Base-by-base conservation (phyloP, 2,113 vertebrate genomes). In the Anarhynchus alexandrinus region DNA sequence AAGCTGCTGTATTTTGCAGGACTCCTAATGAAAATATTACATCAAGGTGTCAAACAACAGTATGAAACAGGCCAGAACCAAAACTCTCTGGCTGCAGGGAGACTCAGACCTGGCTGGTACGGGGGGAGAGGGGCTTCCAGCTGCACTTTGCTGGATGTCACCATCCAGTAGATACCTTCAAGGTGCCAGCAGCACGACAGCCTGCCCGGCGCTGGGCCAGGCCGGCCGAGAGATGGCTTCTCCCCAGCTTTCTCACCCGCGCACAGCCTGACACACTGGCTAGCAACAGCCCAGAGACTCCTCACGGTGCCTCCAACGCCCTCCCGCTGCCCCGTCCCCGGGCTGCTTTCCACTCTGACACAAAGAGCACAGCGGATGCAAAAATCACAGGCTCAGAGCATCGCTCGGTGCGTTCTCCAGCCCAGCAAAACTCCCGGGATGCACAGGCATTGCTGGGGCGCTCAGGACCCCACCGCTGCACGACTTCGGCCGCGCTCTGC, bases 391-490 rank as follows among this genome's bases (percentile, higher is more conserved):
- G 67, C 77, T 49, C 59, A 36, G 34, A 45, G 40, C 45, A 14
- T 1, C 1, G 1, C 13, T 64, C n/a, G 0, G 15, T 43, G 29
- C 1, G 0, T 34, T 19, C 38, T 36, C 29, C 45, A 77, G 74
- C 16, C 65, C 11, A n/a, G 15, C 32, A 57, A 15, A 51, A 51
- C 47, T 22, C 26, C 38, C 10, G 32, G 26, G 22, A 51, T 36
- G 19, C 43, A 8, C 14, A 26, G 51, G n/a, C 82, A 27, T 2
- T 43, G 42, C 34, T 4, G 4, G 19, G 16, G n/a, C 4, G 2
- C 45, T 21, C 65, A 69, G 54, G 47, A 32, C 17, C 29, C 54
- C 5, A 1, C 0, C 0, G 0, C 51, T 34, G 66, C 45, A 27
- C 10, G 7, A 26, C 59, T 64, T 27, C 58, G n/a, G 57, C 32